A percentile compares a stretch with the other conserved stretches of the same genome.
Evolutionary conservation across 2,797 vertebrate genomes (phyloP).

Genomic region (Acanthiza pusilla): DNA sequence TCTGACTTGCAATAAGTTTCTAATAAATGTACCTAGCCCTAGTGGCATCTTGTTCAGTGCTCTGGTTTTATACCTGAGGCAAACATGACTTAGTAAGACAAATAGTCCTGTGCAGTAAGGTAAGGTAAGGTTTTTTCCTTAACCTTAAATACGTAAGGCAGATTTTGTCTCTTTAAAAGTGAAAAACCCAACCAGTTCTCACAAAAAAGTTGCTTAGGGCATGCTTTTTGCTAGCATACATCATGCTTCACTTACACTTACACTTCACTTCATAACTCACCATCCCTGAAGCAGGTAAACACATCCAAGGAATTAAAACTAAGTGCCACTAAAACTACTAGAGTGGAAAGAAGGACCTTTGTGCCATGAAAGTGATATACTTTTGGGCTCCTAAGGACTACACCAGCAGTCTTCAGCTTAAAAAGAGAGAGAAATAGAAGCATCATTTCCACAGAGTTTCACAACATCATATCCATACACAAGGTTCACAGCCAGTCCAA

Average conservation of each 20-base stretch:
- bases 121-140: neutral
- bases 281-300: neutral
- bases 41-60: neutral
- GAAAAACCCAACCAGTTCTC: neutral
- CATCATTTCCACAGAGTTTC: neutral
- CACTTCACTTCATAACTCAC: neutral
- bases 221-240: neutral
- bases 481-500: neutral
- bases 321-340: neutral
- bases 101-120: neutral
- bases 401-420: neutral
- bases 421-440: neutral
- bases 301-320: neutral
- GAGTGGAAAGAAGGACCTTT: neutral
- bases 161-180: neutral
- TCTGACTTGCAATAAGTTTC: neutral
- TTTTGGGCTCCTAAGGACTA: neutral
- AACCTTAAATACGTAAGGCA: neutral
- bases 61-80: neutral
- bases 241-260: neutral
- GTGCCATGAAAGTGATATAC: neutral
- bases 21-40: neutral
- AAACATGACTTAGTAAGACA: neutral
- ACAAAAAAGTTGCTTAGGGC: neutral
- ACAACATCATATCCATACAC: rapidly evolving